Evolutionary conservation across 2,888 invertebrate genomes (phyloP).

Genomic region (Ectobius pallidus): DNA sequence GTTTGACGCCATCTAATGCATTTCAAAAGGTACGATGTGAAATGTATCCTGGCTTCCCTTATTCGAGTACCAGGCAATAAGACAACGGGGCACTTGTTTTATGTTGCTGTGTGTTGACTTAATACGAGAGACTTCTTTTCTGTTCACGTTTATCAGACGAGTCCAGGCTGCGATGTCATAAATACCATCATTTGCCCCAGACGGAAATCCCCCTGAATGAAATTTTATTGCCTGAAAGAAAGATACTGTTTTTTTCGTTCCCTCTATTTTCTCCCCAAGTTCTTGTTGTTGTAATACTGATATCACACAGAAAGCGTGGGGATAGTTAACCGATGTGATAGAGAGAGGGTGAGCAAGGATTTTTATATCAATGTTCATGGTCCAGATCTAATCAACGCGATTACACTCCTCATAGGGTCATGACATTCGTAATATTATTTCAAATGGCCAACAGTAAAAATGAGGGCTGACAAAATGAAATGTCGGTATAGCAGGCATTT

Average conservation of each 20-base stretch:
- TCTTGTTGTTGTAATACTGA: conserved; percentile 17
- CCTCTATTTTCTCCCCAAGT: conserved; percentile 12
- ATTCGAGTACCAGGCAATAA: background rate
- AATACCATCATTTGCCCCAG: conserved; percentile 41
- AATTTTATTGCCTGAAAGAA: conserved; percentile 45
- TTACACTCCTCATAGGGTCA: conserved; percentile 36
- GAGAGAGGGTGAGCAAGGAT: conserved; percentile 29
- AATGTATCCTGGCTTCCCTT: too few relatives aligned
- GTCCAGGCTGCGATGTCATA: conserved; percentile 40
- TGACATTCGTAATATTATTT: conserved; percentile 41
- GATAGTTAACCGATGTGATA: background rate
- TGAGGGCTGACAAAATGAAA: background rate
- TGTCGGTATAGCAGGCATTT: too few relatives aligned
- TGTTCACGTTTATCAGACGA: conserved; percentile 37
- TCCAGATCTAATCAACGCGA: conserved; percentile 39
- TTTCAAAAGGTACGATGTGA: too few relatives aligned
- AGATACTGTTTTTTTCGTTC: conserved; percentile 34
- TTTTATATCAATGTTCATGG: conserved; percentile 41
- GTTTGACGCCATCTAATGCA: too few relatives aligned
- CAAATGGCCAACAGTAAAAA: conserved; percentile 29
- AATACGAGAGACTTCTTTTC: background rate
- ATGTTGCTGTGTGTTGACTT: background rate
- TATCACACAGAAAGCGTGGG: conserved; percentile 20
- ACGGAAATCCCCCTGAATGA: conserved; percentile 42
- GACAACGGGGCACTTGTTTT: background rate